Evolutionary conservation across 1,140 invertebrate genomes (phyloP).

Genomic region (Habropoda laboriosa): DNA sequence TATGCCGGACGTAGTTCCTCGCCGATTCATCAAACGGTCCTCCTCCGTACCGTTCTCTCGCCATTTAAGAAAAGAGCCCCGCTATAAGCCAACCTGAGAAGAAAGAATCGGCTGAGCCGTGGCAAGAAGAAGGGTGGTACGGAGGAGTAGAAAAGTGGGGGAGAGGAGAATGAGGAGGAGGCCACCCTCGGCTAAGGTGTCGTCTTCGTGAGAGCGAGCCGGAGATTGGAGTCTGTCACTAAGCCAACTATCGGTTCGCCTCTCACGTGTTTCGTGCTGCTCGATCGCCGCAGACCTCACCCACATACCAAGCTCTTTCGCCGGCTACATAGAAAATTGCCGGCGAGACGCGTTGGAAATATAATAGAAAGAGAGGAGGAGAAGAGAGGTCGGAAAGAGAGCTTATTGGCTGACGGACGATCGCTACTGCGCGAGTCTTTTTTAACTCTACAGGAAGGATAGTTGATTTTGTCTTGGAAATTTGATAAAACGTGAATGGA

Average conservation of each 20-base stretch:
- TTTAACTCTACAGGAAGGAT: too few relatives aligned
- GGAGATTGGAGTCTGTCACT: conserved; percentile 71
- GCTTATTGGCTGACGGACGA: conserved; percentile 18
- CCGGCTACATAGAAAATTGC: conserved; percentile 31
- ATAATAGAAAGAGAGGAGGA: background rate
- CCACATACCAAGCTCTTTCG: too few relatives aligned
- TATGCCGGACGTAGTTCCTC: conserved; percentile 66
- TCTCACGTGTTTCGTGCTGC: conserved; percentile 46
- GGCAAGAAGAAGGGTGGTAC: too few relatives aligned
- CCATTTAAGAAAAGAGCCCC: conserved; percentile 54
- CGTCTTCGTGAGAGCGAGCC: conserved; percentile 45
- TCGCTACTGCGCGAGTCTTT: background rate
- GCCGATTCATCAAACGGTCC: conserved; percentile 68
- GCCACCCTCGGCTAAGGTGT: conserved; percentile 31
- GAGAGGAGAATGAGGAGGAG: too few relatives aligned
- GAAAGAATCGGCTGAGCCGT: background rate
- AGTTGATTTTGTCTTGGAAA: background rate
- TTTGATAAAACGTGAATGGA: too few relatives aligned
- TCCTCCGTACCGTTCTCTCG: conserved; percentile 42
- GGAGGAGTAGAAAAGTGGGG: background rate
- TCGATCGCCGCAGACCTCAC: conserved; percentile 4
- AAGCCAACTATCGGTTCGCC: conserved; percentile 66
- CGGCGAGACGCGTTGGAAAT: background rate
- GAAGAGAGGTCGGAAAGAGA: background rate
- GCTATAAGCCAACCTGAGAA: background rate